Conservation (phyloP, 2,797 vertebrate genomes). For the Silurus aristotelis region DNA sequence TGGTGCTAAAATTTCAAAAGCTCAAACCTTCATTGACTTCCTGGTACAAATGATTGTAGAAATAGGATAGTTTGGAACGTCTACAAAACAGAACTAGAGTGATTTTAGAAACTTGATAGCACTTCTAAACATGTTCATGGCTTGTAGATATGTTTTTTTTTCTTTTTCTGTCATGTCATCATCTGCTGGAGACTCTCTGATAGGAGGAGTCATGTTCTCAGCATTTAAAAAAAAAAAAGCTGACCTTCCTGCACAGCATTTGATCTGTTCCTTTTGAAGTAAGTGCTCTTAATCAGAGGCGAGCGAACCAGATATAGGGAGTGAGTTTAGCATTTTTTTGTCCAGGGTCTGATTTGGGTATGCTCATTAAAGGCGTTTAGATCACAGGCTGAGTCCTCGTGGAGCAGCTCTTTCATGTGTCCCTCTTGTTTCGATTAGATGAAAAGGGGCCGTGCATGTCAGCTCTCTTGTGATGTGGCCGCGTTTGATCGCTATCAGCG, state of each 20-base stretch:
- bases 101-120: too few species aligned
- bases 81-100: too few species aligned
- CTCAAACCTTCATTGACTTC: too few species aligned
- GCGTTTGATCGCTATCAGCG: slow-evolving; percentile 68
- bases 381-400: slow-evolving; percentile 70
- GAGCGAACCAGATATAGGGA: slow-evolving; percentile 32
- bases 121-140: neutral
- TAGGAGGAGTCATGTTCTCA: slow-evolving; percentile 19
- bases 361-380: slow-evolving; percentile 69
- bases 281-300: slow-evolving; percentile 32
- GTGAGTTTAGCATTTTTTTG: slow-evolving; percentile 34
- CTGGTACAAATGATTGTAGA: too few species aligned
- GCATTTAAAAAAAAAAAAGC: neutral
- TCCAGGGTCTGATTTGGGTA: slow-evolving; percentile 64
- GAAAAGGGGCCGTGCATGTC: slow-evolving; percentile 64
- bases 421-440: slow-evolving; percentile 72
- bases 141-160: neutral
- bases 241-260: slow-evolving; percentile 41
- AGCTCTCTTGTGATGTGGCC: slow-evolving; percentile 63
- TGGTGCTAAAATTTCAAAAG: too few species aligned
- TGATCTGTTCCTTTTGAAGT: slow-evolving; percentile 39
- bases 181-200: neutral
- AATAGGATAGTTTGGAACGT: too few species aligned
- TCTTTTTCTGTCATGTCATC: neutral
- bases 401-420: slow-evolving; percentile 71